Evolutionary conservation across 2,113 vertebrate genomes (phyloP).

Genomic region (Mionectes macconnelli): DNA sequence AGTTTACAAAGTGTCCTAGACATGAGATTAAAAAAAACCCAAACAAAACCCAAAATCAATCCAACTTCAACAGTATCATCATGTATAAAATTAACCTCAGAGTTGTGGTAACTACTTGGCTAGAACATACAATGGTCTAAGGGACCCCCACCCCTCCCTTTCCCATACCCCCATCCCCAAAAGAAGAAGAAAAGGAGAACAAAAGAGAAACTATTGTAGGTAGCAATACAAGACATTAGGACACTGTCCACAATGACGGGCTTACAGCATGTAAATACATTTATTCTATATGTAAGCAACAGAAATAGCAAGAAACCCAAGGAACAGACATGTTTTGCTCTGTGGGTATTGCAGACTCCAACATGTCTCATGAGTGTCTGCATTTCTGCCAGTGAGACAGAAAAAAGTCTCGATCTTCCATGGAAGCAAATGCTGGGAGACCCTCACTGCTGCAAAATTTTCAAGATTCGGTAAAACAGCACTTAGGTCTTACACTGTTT

Average conservation of each 20-base stretch:
- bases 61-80: neutral
- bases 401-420: neutral
- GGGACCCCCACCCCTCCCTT: neutral
- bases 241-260: neutral
- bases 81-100: neutral
- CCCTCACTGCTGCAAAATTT: neutral
- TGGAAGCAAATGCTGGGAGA: neutral
- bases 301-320: conserved; percentile 13
- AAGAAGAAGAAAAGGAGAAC: neutral
- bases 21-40: neutral
- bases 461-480: neutral
- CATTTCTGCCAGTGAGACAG: neutral
- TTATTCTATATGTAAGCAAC: conserved; percentile 30
- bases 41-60: neutral
- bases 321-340: neutral
- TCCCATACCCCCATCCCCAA: neutral
- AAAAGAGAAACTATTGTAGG: neutral
- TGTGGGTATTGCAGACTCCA: neutral
- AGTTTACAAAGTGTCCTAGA: neutral
- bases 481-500: neutral
- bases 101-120: conserved; percentile 22
- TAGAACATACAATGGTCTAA: neutral
- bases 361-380: neutral
- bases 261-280: conserved; percentile 37
- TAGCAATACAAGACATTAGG: conserved; percentile 34